Conservation (phyloP, 2,113 vertebrate genomes). For the Eretmochelys imbricata region DNA sequence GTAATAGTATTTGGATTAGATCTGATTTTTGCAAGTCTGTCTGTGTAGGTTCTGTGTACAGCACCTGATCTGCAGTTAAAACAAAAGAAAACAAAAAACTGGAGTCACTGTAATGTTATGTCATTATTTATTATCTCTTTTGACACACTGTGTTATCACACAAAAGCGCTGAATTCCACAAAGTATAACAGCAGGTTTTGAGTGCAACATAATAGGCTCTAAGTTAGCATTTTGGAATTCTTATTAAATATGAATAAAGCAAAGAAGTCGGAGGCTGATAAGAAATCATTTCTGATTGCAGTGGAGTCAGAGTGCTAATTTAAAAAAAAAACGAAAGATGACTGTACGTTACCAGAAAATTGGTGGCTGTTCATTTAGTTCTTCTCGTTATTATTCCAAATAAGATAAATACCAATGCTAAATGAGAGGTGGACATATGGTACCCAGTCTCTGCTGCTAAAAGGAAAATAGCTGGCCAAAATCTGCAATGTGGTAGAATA, state of each 20-base stretch:
- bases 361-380: neutral
- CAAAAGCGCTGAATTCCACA: neutral
- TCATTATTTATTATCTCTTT: neutral
- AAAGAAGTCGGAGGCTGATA: neutral
- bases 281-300: neutral
- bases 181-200: neutral
- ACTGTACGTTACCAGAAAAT: neutral
- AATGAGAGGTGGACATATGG: constrained; percentile 38
- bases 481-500: constrained; percentile 7
- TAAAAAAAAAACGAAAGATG: neutral
- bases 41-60: neutral
- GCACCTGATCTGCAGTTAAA: neutral
- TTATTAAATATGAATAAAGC: neutral
- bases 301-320: neutral
- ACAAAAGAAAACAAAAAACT: fast-evolving
- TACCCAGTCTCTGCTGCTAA: constrained; percentile 21
- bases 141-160: neutral
- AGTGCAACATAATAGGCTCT: neutral
- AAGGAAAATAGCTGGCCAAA: constrained; percentile 27
- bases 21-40: constrained; percentile 19
- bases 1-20: constrained; percentile 6
- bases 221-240: neutral
- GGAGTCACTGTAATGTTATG: neutral
- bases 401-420: constrained; percentile 21
- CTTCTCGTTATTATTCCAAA: neutral